Conservation (phyloP, 2,113 vertebrate genomes). For the Anolis carolinensis region DNA sequence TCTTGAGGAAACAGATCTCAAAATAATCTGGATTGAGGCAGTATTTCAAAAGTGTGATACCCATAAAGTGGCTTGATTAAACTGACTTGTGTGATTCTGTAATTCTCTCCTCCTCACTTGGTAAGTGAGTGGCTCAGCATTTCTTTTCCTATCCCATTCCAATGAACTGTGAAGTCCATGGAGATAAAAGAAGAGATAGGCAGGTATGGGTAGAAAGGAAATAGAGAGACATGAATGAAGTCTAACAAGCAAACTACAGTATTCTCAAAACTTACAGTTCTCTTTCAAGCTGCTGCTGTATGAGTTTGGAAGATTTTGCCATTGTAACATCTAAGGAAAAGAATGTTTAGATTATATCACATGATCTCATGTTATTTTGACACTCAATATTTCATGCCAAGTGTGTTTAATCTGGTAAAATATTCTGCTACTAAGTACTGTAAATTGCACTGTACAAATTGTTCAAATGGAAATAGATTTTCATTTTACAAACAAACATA, state of each 20-base stretch:
- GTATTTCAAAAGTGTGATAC: neutral
- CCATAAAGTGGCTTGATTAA: neutral
- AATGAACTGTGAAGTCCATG: neutral
- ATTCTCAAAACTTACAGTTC: constrained; percentile 84
- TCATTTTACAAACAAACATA: too few species aligned
- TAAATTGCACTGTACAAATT: neutral
- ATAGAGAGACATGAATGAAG: neutral
- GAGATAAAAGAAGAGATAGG: neutral
- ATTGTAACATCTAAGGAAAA: constrained; percentile 83
- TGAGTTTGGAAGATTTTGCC: constrained; percentile 91
- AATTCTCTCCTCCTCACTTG: neutral
- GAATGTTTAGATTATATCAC: neutral
- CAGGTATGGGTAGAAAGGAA: neutral
- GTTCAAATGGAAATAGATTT: neutral
- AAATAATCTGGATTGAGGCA: neutral
- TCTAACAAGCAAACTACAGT: neutral
- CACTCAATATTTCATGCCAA: neutral
- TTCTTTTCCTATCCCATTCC: neutral
- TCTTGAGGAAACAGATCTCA: neutral
- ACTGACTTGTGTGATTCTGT: neutral
- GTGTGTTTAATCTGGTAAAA: neutral
- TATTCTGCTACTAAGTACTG: too few species aligned
- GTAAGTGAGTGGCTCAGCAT: neutral
- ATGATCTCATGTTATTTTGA: neutral
- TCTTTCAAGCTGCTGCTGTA: constrained; percentile 92